Evolutionary conservation across 2,888 invertebrate genomes (phyloP), one percentile per base, ranked within the genome.

Genomic region (Caenorhabditis sp.): DNA sequence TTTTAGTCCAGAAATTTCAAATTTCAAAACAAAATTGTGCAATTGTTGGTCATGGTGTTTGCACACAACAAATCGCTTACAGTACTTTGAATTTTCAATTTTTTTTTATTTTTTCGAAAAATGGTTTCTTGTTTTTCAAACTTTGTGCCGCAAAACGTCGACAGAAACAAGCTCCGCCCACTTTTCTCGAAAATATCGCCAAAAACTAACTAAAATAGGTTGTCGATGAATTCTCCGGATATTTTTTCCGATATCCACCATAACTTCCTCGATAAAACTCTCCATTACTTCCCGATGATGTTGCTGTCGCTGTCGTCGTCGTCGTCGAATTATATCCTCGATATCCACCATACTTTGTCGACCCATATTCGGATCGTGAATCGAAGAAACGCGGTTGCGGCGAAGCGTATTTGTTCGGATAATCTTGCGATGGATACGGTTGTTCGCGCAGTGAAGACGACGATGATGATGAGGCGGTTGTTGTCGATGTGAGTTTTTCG

Each of bases 311-410:
- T n/a, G n/a, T n/a, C n/a, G n/a, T n/a, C n/a, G n/a, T n/a, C n/a
- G n/a, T n/a, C n/a, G n/a, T n/a, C n/a, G n/a, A n/a, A n/a, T 17
- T 5, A 23, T 26, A 26, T 26, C 17, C 24, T 55, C 23, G 43
- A 43, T 43, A 43, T 43, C 43, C 43, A 10, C 43, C 43, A 43
- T 43, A 43, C 14, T 17, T 43, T 43, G 43, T 43, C 10, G 55
- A 55, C 8, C 55, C 27, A 14, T 55, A 55, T 55, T 71, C 71
- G 14, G 65, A 63, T 23, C 71, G 62, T 21, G 62, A 66, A 24
- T 71, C 66, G 62, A 71, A 71, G 53, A 71, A 71, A 0, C 66
- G 59, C 8, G 64, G 63, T 50, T 66, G 70, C 14, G 66, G 17
- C 17, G 43, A 43, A 43, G 3, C 55, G 12, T 71, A 60, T 1